These are phyloP conservation scores for Rhagologus leucostigma DNA, from an alignment of 2,113 vertebrate genomes.

Conservation along the genomic window DNA sequence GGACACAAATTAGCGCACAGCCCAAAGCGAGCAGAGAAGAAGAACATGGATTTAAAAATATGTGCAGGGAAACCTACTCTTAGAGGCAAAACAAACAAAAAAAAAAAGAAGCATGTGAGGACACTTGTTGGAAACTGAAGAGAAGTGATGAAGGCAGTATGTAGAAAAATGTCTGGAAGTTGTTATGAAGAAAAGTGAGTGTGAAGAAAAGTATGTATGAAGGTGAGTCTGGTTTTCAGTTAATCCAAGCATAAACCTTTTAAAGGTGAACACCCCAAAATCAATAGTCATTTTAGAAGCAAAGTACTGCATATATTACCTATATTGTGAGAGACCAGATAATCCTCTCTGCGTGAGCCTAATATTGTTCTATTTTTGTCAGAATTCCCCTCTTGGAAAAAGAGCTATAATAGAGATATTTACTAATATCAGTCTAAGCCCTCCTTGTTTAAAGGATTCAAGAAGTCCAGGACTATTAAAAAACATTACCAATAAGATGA, in stretches of 20 bases:
- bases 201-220: background rate
- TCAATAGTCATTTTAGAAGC: background rate
- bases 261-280: background rate
- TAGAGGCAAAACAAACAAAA: background rate
- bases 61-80: background rate
- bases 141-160: background rate
- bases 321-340: background rate
- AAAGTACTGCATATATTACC: background rate
- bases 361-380: background rate
- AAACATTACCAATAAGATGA: background rate
- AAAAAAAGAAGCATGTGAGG: accelerated
- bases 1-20: background rate
- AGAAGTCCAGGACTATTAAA: background rate
- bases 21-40: background rate
- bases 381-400: background rate
- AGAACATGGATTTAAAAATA: background rate
- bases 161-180: background rate
- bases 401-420: background rate
- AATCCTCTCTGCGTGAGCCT: background rate
- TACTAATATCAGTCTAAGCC: background rate
- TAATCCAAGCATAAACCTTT: background rate
- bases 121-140: background rate
- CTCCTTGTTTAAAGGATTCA: background rate
- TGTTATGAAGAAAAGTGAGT: background rate
- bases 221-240: background rate